Evolutionary conservation across 2,797 vertebrate species (phyloP), one percentile per base, ranked within the genome.

Genomic region (Hydrophis major): DNA sequence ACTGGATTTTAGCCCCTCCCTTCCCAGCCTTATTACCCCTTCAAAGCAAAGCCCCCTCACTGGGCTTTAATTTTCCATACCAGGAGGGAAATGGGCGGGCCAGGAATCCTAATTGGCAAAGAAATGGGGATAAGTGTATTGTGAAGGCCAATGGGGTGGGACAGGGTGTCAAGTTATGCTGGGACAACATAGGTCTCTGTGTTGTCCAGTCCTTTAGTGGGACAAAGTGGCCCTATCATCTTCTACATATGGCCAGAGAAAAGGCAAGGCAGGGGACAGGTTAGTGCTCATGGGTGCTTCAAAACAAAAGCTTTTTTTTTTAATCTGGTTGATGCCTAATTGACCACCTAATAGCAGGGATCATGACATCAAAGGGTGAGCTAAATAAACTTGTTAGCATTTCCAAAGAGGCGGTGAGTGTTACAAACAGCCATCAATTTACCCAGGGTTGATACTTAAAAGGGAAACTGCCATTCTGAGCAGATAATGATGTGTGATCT

Each of bases 301-400:
- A 97, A 97, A 97, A 94, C 89, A 94, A 50, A 92, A 93, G 92
- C 47, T 47, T 47, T 18, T 86, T 95, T 83, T 69, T 94, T 95
- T 90, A 74, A 95, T 97, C 96, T 96, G 93, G 93, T 89, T 96
- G 94, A 93, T 94, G 96, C 93, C 94, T 96, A 96, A 96, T 97
- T 95, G 96, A 95, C 95, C 96, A 93, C 94, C 93, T 97, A 97
- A 96, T 96, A 96, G 96, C 94, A 94, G 94, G 94, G 96, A 96
- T 95, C 94, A 96, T 94, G 86, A 95, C 95, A 95, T 97, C 96
- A 96, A 97, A 97, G 94, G 63, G 66, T 74, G 22, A 63, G n/a
- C 92, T 97, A 95, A 95, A 95, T 96, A 96, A 96, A 95, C 95
- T 89, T 83, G 94, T 97, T 97, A 97, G 93, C 97, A 97, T 97